phyloP scores from a whole-genome alignment of 1,140 invertebrate genomes.

The Musca domestica region DNA sequence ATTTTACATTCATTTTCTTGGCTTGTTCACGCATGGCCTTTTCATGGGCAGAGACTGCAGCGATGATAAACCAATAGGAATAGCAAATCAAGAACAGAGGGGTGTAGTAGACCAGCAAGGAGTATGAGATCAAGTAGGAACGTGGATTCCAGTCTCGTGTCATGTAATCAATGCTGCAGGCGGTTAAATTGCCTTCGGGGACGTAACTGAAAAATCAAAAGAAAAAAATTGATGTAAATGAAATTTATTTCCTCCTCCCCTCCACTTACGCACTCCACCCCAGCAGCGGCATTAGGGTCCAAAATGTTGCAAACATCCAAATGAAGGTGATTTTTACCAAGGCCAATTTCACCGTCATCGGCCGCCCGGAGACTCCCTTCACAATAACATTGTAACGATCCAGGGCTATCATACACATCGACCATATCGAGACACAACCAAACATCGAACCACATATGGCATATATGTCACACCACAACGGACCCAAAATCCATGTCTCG shows the following conservation, averaged over 20 bases:
- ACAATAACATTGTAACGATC: constrained; percentile 85
- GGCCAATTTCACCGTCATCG: constrained; percentile 64
- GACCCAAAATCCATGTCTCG: constrained; percentile 79
- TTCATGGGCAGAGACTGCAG: constrained; percentile 66
- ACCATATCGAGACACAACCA: constrained; percentile 77
- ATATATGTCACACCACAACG: constrained; percentile 75
- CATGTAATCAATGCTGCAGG: constrained; percentile 73
- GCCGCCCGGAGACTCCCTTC: constrained; percentile 64
- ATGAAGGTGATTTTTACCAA: constrained; percentile 63
- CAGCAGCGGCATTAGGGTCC: constrained; percentile 67
- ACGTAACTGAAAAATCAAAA: constrained; percentile 57
- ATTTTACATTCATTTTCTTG: constrained; percentile 68
- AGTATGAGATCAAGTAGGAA: constrained; percentile 63
- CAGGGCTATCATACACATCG: constrained; percentile 76
- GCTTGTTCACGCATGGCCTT: constrained; percentile 66
- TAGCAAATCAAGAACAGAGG: constrained; percentile 67
- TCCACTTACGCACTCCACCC: constrained; percentile 61
- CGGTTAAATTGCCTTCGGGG: constrained; percentile 73
- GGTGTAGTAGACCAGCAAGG: constrained; percentile 60
- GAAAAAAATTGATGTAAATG: no score
- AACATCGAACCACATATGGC: constrained; percentile 75
- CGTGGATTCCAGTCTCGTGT: constrained; percentile 59
- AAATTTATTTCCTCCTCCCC: no score
- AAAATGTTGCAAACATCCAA: constrained; percentile 64
- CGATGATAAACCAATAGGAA: constrained; percentile 67